Evolutionary conservation across 1,140 invertebrate species (phyloP), one percentile per base, ranked within the genome.

Genomic region (Drosophila tristis): DNA sequence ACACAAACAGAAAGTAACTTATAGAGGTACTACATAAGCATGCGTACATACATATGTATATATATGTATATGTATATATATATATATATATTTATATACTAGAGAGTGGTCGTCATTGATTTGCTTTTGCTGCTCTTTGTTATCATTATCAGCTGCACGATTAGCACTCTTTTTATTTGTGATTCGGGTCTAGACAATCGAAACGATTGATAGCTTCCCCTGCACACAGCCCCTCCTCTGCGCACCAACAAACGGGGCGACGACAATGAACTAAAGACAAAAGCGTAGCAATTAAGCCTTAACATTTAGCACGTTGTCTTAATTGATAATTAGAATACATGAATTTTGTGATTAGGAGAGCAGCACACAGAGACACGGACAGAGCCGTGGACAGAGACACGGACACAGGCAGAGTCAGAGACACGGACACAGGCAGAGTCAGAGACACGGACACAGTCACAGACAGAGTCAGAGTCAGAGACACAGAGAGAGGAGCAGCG

Each of bases 111-210:
- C 42, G 51, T 63, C 57, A 73, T 26, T n/a, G 58, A 66, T 49
- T 71, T 66, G 31, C 11, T 39, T 16, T n/a, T 35, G 11, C 15
- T 29, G 20, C 16, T 29, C 8, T 23, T 61, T 51, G 67, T 51
- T 59, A 71, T 72, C 68, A 74, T 50, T 74, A 66, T 74, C 59
- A 74, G 71, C 47, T 35, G 60, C 35, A 39, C 60, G 43, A 74
- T 70, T 70, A 70, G 49, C 66, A 70, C 63, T 42, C 35, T 39
- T 29, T 63, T 47, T 31, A 9, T 31, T 31, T 31, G 43, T 47
- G 4, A 39, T 23, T 31, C 31, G 31, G 64, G 64, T 68, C 23
- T 54, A 54, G 60, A 67, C 35, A 39, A 39, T 39, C 35, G 4
- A 39, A 39, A 2, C 35, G 35, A 39, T 39, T 39, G 35, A 13